phyloP scores from a whole-genome alignment of 2,797 vertebrate species.

The Acanthornis magna region DNA sequence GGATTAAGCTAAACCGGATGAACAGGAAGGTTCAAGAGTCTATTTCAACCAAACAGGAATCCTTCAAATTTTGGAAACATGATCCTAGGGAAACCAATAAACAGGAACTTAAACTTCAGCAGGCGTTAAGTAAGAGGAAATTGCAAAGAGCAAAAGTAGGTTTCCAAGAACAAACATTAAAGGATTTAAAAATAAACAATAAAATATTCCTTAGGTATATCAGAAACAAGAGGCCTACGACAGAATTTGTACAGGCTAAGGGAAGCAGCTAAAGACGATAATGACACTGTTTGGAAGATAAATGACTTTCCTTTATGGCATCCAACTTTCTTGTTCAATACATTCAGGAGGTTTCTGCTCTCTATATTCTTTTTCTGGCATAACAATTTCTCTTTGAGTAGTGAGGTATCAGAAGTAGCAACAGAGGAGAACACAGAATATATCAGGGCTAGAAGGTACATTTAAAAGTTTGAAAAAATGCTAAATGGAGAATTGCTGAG shows the following conservation, averaged over 20 bases:
- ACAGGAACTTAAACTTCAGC: constrained; percentile 65
- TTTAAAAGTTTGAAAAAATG: neutral
- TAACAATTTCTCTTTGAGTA: neutral
- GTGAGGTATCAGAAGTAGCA: neutral
- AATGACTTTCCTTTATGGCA: neutral
- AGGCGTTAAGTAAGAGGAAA: constrained; percentile 66
- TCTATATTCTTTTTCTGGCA: neutral
- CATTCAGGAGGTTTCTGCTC: neutral
- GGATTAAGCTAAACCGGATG: constrained; percentile 57
- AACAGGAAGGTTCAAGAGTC: constrained; percentile 50
- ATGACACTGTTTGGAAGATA: neutral
- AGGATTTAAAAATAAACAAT: constrained; percentile 60
- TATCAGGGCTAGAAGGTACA: neutral
- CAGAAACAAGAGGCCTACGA: neutral
- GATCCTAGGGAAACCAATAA: constrained; percentile 60
- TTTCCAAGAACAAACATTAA: constrained; percentile 57
- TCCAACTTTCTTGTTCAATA: neutral
- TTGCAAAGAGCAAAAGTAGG: constrained; percentile 42
- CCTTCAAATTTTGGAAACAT: constrained; percentile 62
- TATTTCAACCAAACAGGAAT: constrained; percentile 52
- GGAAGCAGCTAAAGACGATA: neutral
- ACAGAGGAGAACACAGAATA: neutral
- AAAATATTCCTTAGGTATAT: constrained; percentile 41
- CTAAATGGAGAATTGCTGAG: neutral
- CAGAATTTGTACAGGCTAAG: neutral